Evolutionary conservation across 2,797 vertebrate genomes (phyloP), one percentile per base, ranked within the genome.

Genomic region (Myotis pilosus): DNA sequence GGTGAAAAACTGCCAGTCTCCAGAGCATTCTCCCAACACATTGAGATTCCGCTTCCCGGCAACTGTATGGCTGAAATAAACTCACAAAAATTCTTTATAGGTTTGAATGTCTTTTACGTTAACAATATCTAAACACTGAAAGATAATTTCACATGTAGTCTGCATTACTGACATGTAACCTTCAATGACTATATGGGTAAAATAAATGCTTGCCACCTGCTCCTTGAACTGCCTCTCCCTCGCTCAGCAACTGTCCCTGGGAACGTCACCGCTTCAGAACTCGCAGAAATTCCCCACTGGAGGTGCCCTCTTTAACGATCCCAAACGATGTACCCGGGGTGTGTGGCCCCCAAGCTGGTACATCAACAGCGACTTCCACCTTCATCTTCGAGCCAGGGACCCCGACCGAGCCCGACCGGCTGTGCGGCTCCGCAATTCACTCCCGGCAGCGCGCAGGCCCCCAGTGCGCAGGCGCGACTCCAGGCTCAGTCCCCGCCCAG

Each of bases 401-500:
- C 20, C 4, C 13, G 33, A 4, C 53, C 4, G 33, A 38, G 76
- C 22, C 76, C 1, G 28, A 25, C 12, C 25, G 23, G 22, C 36
- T 11, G 11, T 8, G 75, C 20, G 3, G 6, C 1, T 2, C 41
- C 60, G 12, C 60, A 17, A 13, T 2, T 16, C 12, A 15, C 0
- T 23, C 19, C 13, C 1, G 0, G 33, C 1, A 7, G 57, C 0
- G 81, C 28, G 64, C 68, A 23, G 68, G 2, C 8, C 68, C 64
- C 33, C 49, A 53, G 51, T 16, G 75, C 60, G 19, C 72, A 69
- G 6, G n/a, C 60, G 49, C 49, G 17, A 7, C 60, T 0, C 17
- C 23, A 0, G 3, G 30, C 19, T 6, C 22, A 8, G 16, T 2
- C 5, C 1, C 5, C 25, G 3, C 6, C 28, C 36, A 0, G 28